These are phyloP conservation scores for Tetropium fuscum DNA, from an alignment of 2,888 invertebrate genomes.

Conservation along the genomic window DNA sequence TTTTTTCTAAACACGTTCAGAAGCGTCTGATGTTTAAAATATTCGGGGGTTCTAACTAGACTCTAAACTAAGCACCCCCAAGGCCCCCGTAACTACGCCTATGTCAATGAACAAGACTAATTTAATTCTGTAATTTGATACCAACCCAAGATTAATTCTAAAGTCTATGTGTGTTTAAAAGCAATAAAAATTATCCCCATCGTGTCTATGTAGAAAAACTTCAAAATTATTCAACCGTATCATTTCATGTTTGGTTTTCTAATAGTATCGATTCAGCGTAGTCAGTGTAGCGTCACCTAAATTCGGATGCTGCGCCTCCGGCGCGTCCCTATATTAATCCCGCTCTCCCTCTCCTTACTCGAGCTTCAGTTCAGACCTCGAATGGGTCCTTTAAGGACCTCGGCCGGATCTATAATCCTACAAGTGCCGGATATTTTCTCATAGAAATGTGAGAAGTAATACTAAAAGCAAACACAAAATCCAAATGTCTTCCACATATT, in stretches of 20 bases:
- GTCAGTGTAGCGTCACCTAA: conserved; percentile 30
- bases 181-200: no score
- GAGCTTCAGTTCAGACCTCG: conserved; percentile 27
- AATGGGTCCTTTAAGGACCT: conserved; percentile 38
- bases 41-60: no score
- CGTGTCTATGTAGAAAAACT: no score
- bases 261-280: conserved; percentile 44
- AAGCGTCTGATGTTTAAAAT: no score
- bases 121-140: no score
- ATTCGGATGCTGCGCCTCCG: conserved; percentile 57
- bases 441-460: conserved; percentile 39
- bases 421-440: not conserved
- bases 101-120: no score
- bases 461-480: conserved; percentile 58
- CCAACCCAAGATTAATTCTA: no score
- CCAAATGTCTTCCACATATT: conserved; percentile 68
- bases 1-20: no score
- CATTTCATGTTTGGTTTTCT: conserved; percentile 30
- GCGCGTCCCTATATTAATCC: conserved; percentile 31
- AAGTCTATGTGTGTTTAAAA: no score
- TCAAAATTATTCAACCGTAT: no score
- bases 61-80: no score
- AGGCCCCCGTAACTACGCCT: no score
- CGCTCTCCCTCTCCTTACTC: conserved; percentile 10
- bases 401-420: conserved; percentile 30